Conservation (phyloP, 2,113 vertebrate genomes). For the Gymnobelideus leadbeateri region DNA sequence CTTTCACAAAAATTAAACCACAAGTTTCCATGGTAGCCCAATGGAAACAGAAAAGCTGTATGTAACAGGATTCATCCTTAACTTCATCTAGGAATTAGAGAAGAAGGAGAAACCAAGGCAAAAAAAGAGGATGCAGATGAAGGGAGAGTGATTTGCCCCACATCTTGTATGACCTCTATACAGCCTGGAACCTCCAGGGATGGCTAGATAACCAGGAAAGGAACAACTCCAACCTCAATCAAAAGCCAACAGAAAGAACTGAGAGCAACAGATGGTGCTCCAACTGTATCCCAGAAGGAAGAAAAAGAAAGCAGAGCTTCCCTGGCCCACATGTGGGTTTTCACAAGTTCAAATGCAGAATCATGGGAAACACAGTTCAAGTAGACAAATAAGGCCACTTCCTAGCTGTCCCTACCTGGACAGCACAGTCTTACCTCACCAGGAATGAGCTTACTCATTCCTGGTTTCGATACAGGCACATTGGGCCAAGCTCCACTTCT, state of each 20-base stretch:
- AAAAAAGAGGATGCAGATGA: neutral
- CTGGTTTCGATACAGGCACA: neutral
- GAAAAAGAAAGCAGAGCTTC: neutral
- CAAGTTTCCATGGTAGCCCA: neutral
- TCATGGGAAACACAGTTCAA: neutral
- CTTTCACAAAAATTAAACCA: neutral
- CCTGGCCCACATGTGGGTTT: neutral
- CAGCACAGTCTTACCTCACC: neutral
- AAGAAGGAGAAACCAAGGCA: neutral
- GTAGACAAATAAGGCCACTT: neutral
- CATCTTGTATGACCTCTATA: neutral
- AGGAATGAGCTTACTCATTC: neutral
- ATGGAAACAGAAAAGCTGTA: neutral
- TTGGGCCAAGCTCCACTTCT: neutral
- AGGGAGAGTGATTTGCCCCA: neutral
- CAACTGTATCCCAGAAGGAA: neutral
- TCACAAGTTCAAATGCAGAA: neutral
- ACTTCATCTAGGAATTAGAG: neutral
- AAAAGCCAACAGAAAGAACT: neutral
- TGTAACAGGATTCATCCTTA: neutral
- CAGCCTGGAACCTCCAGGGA: neutral
- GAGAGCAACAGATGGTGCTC: neutral
- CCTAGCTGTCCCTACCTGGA: neutral
- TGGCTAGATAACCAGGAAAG: neutral
- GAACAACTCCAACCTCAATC: neutral